Evolutionary conservation across 2,797 vertebrate genomes (phyloP), one percentile per base, ranked within the genome.

Genomic region (Pagetopsis macropterus): DNA sequence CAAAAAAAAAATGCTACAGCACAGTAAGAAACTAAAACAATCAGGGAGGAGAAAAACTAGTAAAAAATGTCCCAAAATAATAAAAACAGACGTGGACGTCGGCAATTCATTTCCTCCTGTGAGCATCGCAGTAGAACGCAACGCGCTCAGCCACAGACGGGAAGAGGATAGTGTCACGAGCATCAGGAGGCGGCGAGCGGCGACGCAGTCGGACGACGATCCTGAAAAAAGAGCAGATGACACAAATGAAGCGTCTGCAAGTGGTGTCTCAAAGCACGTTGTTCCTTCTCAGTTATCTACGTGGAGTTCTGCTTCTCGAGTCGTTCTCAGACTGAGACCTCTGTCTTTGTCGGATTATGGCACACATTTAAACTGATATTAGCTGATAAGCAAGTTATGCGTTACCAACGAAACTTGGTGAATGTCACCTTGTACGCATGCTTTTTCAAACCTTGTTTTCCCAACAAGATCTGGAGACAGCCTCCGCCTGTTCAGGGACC

Each of bases 191-290:
- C 87, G 82, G 91, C 91, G 83, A 83, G 88, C 60, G 90, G 91
- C 90, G 91, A 94, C 93, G 93, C 87, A 93, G 91, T 69, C 44
- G 87, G 80, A 89, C 87, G 85, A 90, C 90, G 73, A 93, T 93
- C 94, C 94, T 95, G 94, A 68, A 94, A 95, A 89, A 92, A 94
- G 91, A 95, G 92, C 92, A 95, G 88, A 95, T 89, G 86, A 94
- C 87, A 95, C 78, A 88, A 75, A 89, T 94, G 90, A 95, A 88
- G 85, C 33, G 88, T 64, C 87, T 86, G 71, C 16, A 73, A 58
- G 79, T 81, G 75, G 55, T 77, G 54, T 68, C 21, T 41, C 41
- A 82, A 84, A 76, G 75, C 75, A 87, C 89, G 84, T 40, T 68
- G 75, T 61, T 82, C 78, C 82, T 79, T 68, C 69, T 70, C 7